Evolutionary conservation across 1,140 invertebrate species (phyloP).

Genomic region (Drosophila ironensis): DNA sequence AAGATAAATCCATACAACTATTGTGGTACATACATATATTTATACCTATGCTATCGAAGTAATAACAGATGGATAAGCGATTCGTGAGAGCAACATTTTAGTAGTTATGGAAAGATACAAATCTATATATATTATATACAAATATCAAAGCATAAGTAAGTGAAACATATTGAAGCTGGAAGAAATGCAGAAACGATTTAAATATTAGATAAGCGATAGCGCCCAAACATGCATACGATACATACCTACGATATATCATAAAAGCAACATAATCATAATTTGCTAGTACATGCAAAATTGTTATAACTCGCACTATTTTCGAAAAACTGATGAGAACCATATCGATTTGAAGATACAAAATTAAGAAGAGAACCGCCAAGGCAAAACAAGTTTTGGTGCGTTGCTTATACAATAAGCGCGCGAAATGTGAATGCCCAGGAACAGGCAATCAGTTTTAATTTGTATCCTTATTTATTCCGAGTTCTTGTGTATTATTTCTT

Average conservation of each 20-base stretch:
- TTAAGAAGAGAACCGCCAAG: background rate
- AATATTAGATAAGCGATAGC: constrained; percentile 53
- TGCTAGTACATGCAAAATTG: constrained; percentile 57
- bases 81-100: constrained; percentile 44
- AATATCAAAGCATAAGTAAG: constrained; percentile 57
- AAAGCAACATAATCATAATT: constrained; percentile 53
- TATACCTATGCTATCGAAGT: constrained; percentile 45
- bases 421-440: constrained; percentile 29
- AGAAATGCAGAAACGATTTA: constrained; percentile 71
- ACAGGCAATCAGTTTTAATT: constrained; percentile 49
- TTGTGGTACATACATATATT: constrained; percentile 59
- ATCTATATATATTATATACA: constrained; percentile 49
- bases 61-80: background rate
- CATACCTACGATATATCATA: constrained; percentile 50
- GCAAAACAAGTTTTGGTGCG: background rate
- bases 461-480: constrained; percentile 54
- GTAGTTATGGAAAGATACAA: constrained; percentile 56
- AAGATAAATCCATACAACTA: constrained; percentile 53
- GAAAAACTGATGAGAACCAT: constrained; percentile 12
- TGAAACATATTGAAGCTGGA: constrained; percentile 75
- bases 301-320: constrained; percentile 57
- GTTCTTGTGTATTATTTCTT: constrained; percentile 67
- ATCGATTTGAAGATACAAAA: constrained; percentile 16
- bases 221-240: constrained; percentile 31
- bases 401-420: constrained; percentile 44